phyloP scores from a whole-genome alignment of 64 coral and sea anemone genomes.

The Pocillopora damicornis region DNA sequence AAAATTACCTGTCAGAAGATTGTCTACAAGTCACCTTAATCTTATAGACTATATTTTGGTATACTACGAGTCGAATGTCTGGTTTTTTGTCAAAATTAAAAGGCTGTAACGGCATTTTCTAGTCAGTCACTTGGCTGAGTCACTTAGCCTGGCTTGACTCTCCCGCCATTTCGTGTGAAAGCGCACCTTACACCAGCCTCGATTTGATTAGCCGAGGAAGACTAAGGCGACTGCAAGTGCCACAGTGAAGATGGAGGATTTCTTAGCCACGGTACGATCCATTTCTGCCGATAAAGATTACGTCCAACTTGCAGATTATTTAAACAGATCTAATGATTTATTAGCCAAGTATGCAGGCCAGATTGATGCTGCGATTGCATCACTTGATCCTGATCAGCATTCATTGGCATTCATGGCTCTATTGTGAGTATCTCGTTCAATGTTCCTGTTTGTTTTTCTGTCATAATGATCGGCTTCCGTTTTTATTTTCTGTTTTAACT shows the following conservation, averaged over 20 bases:
- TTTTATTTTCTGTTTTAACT: background rate
- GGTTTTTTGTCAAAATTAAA: slow-evolving; percentile 68
- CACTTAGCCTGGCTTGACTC: background rate
- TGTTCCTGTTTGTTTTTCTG: background rate
- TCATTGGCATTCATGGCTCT: slow-evolving; percentile 93
- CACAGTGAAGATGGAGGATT: slow-evolving; percentile 89
- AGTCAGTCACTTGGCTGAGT: background rate
- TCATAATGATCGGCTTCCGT: background rate
- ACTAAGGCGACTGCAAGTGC: slow-evolving; percentile 20
- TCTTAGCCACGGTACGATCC: slow-evolving; percentile 80
- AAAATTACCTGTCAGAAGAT: slow-evolving; percentile 30
- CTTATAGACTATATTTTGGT: slow-evolving; percentile 77
- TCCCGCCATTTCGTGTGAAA: background rate
- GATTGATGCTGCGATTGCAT: slow-evolving; percentile 85
- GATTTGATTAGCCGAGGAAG: slow-evolving; percentile 3
- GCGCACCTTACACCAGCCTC: background rate
- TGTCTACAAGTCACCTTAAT: slow-evolving; percentile 58
- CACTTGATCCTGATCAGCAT: slow-evolving; percentile 97
- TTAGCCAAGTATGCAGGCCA: slow-evolving; percentile 83
- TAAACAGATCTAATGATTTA: slow-evolving; percentile 87
- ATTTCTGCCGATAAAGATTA: slow-evolving; percentile 97
- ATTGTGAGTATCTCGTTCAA: slow-evolving; percentile 46
- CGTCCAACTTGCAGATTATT: slow-evolving; percentile 81
- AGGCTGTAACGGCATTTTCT: slow-evolving; percentile 56
- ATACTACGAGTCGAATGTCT: slow-evolving; percentile 67